Conservation (phyloP, 1,140 invertebrate genomes). For the Arctopsyche grandis region DNA sequence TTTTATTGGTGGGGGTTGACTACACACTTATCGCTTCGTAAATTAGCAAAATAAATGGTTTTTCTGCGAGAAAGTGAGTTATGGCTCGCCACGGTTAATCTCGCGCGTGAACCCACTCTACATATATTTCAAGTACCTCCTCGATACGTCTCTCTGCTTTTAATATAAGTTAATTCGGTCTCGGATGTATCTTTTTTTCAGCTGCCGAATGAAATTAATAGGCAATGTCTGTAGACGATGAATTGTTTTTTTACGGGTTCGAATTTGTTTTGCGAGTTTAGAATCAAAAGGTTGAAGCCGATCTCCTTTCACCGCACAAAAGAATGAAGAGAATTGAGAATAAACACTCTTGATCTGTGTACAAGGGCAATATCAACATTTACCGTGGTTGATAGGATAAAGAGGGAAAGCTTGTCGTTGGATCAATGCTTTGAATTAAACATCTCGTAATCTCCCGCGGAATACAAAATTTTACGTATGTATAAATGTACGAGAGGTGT, state of each 20-base stretch:
- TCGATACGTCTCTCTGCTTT: no score
- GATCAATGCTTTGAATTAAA: slow-evolving; percentile 17
- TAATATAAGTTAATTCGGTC: background rate
- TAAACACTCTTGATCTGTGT: slow-evolving; percentile 24
- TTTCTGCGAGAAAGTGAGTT: background rate
- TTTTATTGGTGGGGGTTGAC: no score
- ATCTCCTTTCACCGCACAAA: background rate
- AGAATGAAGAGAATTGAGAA: slow-evolving; percentile 19
- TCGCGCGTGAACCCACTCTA: background rate
- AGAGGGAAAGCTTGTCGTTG: slow-evolving; percentile 30
- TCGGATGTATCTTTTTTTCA: background rate
- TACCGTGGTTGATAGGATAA: slow-evolving; percentile 8
- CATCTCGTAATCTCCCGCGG: slow-evolving; percentile 1
- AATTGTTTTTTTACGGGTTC: background rate
- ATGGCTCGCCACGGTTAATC: background rate
- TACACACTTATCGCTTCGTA: background rate
- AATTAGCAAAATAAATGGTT: slow-evolving; percentile 14
- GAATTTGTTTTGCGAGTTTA: no score
- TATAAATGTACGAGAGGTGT: no score
- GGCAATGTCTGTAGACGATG: no score
- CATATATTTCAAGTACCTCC: background rate
- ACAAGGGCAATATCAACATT: slow-evolving; percentile 29
- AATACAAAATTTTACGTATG: background rate
- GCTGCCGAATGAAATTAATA: no score
- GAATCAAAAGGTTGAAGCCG: background rate